These are phyloP conservation scores for Mola mola DNA, from an alignment of 2,113 vertebrate species.

Conservation along the genomic window DNA sequence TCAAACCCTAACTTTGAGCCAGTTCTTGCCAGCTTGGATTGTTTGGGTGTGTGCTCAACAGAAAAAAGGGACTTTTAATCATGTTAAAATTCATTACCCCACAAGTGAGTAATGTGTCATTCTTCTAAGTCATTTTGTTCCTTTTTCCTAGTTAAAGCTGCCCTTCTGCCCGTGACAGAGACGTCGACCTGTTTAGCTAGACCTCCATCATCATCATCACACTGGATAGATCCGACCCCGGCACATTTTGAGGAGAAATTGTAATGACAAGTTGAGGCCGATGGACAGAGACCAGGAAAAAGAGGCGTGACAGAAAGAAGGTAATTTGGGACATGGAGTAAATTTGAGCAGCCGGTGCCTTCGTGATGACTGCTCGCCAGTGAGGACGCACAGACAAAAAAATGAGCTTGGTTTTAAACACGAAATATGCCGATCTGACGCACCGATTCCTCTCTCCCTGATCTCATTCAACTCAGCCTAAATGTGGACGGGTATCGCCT, in stretches of 20 bases:
- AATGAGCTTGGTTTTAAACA: constrained; percentile 69
- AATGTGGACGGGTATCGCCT: constrained; percentile 65
- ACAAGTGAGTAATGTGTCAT: constrained; percentile 65
- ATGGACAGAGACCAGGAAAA: constrained; percentile 41
- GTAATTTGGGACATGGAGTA: constrained; percentile 54
- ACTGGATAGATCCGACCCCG: constrained; percentile 35
- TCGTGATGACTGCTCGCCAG: constrained; percentile 24
- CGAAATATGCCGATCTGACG: constrained; percentile 67
- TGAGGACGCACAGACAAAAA: constrained; percentile 55
- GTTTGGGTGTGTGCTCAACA: constrained; percentile 63
- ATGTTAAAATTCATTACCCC: constrained; percentile 73
- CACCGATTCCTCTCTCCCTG: constrained; percentile 45
- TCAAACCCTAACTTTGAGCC: constrained; percentile 74
- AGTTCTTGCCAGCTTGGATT: constrained; percentile 58
- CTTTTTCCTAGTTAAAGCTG: constrained; percentile 24
- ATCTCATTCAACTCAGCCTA: constrained; percentile 63
- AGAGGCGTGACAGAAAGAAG: constrained; percentile 28
- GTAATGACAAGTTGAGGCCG: constrained; percentile 48
- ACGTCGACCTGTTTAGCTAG: constrained; percentile 37
- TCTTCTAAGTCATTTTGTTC: constrained; percentile 45
- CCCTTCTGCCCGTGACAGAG: constrained; percentile 36
- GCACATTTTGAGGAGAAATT: constrained; percentile 38
- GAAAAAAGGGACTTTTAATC: constrained; percentile 66
- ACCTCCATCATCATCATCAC: constrained; percentile 60
- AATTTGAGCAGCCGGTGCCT: constrained; percentile 38